These are phyloP conservation scores for Globicephala melas DNA, from an alignment of 2,113 vertebrate genomes.

Conservation along the genomic window DNA sequence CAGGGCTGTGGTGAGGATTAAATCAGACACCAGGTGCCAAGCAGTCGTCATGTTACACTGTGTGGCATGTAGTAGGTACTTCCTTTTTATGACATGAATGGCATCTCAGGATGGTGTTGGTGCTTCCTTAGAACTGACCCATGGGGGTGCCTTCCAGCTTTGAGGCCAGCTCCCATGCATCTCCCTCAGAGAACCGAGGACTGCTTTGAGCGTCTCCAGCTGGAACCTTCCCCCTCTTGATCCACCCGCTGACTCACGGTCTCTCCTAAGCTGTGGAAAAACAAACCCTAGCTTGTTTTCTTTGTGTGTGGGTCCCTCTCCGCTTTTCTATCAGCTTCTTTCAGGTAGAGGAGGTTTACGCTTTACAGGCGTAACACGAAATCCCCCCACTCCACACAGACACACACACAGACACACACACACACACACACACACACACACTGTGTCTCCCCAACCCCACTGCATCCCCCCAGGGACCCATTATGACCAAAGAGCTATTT, in stretches of 20 bases:
- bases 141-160: neutral
- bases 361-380: neutral
- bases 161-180: neutral
- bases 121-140: neutral
- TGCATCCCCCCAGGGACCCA: neutral
- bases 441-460: fast-evolving
- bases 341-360: neutral
- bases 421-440: too few relatives aligned
- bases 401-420: neutral
- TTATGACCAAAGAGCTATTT: neutral
- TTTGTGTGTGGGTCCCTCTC: neutral
- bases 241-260: neutral
- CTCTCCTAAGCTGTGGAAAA: neutral
- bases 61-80: neutral
- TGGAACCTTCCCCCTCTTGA: fast-evolving
- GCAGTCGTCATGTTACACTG: fast-evolving
- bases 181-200: neutral
- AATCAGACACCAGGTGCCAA: neutral
- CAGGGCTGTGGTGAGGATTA: neutral
- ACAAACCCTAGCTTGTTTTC: neutral
- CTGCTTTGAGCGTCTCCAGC: neutral
- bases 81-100: neutral
- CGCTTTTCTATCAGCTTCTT: neutral
- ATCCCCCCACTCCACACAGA: fast-evolving
- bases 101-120: neutral